Evolutionary conservation across 2,797 vertebrate species (phyloP), one percentile per base, ranked within the genome.

Genomic region (Thunnus albacares): DNA sequence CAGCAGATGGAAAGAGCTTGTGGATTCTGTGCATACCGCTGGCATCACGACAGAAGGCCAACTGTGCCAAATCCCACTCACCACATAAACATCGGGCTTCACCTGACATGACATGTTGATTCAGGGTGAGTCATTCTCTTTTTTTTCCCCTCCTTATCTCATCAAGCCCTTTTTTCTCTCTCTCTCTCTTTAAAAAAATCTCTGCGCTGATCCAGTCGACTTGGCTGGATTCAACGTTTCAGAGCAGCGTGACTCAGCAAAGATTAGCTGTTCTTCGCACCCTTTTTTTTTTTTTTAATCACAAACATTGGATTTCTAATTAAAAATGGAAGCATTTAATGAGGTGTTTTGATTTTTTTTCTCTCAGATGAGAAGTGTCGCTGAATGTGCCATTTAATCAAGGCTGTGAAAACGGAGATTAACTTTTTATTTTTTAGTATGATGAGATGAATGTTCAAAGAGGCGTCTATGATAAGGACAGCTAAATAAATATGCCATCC

Each of bases 81-180:
- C 41, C 61, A 60, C 81, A 55, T 71, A 81, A 87, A 85, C 83
- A 87, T 79, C 73, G 69, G 79, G 67, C 77, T 83, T 63, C 83
- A 75, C 89, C 83, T 91, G 84, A 84, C 74, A 7, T 75, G 59
- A 80, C 84, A 67, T 73, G 82, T 57, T 82, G 83, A 87, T 79
- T 87, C 74, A 75, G 57, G n/a, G 64, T 84, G 92, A 92, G 68
- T 92, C 90, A 86, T 38, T n/a, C 55, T 58, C 70, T 41, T 14
- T 52, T 66, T 76, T 49, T 49, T 17, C 7, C 47, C 65, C 52
- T 56, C 51, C 58, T 22, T 35, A 81, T 81, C 71, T 84, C 81
- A 57, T 68, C n/a, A 2, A 64, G 65, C 71, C 73, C 56, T 20
- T 9, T 51, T 41, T 61, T n/a, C 4, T n/a, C 28, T 62, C 14